Evolutionary conservation across 2,888 invertebrate species (phyloP).

Genomic region (Helleia helle): DNA sequence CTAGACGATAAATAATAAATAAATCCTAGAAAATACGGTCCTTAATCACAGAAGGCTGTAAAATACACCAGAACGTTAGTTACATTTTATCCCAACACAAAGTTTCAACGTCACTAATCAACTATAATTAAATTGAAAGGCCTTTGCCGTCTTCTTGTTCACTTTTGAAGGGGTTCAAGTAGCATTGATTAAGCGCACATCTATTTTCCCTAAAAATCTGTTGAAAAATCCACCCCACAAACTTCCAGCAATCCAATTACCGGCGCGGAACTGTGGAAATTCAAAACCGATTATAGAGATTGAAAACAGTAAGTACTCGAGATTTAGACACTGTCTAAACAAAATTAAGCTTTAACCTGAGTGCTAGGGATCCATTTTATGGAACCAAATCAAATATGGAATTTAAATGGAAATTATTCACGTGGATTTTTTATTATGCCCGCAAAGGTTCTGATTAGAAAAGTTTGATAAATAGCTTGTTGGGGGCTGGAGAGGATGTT

Average conservation of each 20-base stretch:
- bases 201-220: conserved; percentile 35
- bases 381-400: conserved; percentile 59
- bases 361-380: conserved; percentile 33
- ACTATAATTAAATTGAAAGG: conserved; percentile 5
- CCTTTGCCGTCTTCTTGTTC: too few species aligned
- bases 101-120: neutral
- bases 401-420: conserved; percentile 62
- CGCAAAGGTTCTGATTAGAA: conserved; percentile 56
- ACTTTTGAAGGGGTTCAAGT: conserved; percentile 18
- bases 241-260: conserved; percentile 68
- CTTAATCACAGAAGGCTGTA: too few species aligned
- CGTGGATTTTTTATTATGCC: conserved; percentile 53
- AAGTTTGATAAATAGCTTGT: conserved; percentile 59
- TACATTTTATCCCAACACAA: too few species aligned
- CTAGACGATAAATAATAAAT: too few species aligned
- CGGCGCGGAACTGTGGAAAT: conserved; percentile 65
- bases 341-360: conserved; percentile 44
- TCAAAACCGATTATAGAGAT: conserved; percentile 73
- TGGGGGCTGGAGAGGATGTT: too few species aligned
- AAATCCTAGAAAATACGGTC: too few species aligned
- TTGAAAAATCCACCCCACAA: conserved; percentile 41
- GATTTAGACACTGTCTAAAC: conserved; percentile 37
- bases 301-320: conserved; percentile 72
- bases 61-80: too few species aligned
- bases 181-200: conserved; percentile 23